Evolutionary conservation across 2,797 vertebrate genomes (phyloP).

Genomic region (Thamnophis elegans): DNA sequence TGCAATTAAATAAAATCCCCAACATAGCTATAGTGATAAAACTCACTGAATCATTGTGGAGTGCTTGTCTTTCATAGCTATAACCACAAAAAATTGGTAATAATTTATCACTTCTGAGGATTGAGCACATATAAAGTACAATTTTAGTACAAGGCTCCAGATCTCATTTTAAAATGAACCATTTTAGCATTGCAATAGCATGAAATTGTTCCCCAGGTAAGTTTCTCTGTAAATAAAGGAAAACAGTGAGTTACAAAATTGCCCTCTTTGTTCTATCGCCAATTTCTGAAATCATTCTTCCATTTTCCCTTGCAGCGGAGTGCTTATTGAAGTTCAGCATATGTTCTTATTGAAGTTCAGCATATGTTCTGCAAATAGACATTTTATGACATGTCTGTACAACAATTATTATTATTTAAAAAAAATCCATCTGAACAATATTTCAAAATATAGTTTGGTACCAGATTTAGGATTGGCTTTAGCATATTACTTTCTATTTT

Average conservation of each 20-base stretch:
- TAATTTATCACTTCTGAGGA: constrained; percentile 67
- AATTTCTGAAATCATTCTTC: constrained; percentile 12
- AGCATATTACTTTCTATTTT: not conserved
- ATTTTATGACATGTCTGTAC: not conserved
- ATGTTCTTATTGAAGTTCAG: not conserved
- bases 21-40: constrained; percentile 69
- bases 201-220: not conserved
- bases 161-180: constrained; percentile 16
- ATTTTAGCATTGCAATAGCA: constrained; percentile 29
- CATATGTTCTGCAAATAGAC: not conserved
- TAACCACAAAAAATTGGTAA: constrained; percentile 65
- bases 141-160: constrained; percentile 48
- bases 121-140: constrained; percentile 54
- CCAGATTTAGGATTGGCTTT: not conserved
- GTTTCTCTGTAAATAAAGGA: constrained; percentile 5
- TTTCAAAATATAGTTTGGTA: not conserved
- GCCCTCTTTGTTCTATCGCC: not conserved
- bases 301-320: not conserved
- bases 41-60: constrained; percentile 61
- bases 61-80: constrained; percentile 71
- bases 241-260: constrained; percentile 10
- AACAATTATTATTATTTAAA: not conserved
- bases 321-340: not conserved
- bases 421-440: not conserved
- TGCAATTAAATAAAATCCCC: constrained; percentile 67